These are phyloP conservation scores for Drosophila watanabei DNA, from an alignment of 1,140 invertebrate genomes.

Conservation along the genomic window DNA sequence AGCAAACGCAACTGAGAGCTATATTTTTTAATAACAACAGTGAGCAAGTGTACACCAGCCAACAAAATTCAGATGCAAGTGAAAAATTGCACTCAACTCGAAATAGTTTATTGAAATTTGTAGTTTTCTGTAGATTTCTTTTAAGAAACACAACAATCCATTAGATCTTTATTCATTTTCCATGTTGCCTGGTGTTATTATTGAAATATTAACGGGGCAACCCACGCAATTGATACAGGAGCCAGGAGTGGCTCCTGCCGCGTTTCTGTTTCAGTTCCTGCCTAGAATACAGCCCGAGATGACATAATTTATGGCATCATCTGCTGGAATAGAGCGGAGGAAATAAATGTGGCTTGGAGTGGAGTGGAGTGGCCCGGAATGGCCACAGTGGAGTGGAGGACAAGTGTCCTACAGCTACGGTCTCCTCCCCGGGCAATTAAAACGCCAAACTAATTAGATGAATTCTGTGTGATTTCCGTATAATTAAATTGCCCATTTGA, in stretches of 20 bases:
- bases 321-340: constrained; percentile 10
- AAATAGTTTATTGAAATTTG: neutral
- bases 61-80: neutral
- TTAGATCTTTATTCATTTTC: neutral
- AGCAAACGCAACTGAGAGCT: constrained; percentile 7
- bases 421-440: constrained; percentile 64
- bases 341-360: constrained; percentile 14
- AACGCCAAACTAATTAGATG: constrained; percentile 82
- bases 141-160: too few relatives aligned
- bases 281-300: constrained; percentile 31
- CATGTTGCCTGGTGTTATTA: constrained; percentile 16
- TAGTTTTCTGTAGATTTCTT: neutral
- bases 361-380: neutral
- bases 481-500: constrained; percentile 81
- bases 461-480: constrained; percentile 82
- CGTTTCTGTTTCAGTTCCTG: neutral
- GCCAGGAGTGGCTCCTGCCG: neutral
- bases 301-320: constrained; percentile 66
- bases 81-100: too few relatives aligned
- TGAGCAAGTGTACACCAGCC: neutral
- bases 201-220: constrained; percentile 63
- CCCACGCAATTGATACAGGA: constrained; percentile 46
- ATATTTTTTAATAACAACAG: constrained; percentile 56
- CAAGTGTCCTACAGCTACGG: constrained; percentile 61
- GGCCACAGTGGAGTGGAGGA: constrained; percentile 20